Conservation (phyloP, 2,113 vertebrate genomes). For the Siniperca knerii region DNA sequence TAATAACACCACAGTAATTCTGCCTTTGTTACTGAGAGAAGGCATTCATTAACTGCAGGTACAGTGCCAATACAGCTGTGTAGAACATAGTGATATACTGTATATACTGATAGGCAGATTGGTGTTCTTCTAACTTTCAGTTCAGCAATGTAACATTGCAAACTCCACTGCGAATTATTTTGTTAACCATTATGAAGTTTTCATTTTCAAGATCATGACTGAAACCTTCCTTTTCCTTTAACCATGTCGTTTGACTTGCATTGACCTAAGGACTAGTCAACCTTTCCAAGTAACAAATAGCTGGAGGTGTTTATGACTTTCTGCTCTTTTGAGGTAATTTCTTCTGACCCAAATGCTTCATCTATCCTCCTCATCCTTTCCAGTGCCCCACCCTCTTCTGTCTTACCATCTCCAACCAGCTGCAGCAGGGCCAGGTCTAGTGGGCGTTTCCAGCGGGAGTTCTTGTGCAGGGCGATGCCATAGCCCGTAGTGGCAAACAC, state of each 20-base stretch:
- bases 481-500: slow-evolving; percentile 94
- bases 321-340: background rate
- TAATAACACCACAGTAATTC: background rate
- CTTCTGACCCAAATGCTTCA: background rate
- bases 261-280: background rate
- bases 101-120: background rate
- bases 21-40: background rate
- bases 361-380: no score
- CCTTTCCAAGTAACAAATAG: background rate
- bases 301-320: background rate
- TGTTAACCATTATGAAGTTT: background rate
- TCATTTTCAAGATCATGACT: background rate
- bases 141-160: background rate
- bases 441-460: slow-evolving; percentile 92
- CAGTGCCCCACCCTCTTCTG: background rate
- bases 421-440: slow-evolving; percentile 92
- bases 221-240: background rate
- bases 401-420: slow-evolving; percentile 91
- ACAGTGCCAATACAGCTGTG: background rate
- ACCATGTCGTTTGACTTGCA: background rate
- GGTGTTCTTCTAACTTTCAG: background rate
- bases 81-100: no score
- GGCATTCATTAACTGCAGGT: background rate
- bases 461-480: slow-evolving; percentile 92
- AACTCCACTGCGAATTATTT: background rate